phyloP scores from a whole-genome alignment of 2,888 invertebrate genomes.

The Thymelicus sylvestris region DNA sequence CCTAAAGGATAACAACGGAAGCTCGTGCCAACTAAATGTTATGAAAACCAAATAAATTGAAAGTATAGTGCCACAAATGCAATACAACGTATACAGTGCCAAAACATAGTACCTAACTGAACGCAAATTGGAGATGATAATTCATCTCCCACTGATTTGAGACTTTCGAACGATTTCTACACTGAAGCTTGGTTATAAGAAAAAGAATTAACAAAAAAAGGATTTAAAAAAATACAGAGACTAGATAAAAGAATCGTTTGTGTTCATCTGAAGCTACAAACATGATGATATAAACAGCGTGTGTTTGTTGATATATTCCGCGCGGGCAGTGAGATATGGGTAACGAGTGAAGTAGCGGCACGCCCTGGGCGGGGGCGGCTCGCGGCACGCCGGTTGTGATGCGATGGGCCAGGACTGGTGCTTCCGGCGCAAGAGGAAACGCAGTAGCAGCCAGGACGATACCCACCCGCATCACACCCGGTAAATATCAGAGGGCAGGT shows the following conservation, averaged over 20 bases:
- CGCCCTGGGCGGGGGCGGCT: constrained; percentile 82
- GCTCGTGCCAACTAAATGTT: constrained; percentile 38
- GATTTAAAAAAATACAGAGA: no score
- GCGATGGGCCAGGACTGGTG: constrained; percentile 91
- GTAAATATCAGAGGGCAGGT: constrained; percentile 54
- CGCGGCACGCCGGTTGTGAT: constrained; percentile 83
- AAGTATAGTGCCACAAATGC: constrained; percentile 13
- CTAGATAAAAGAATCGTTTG: no score
- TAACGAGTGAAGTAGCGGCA: constrained; percentile 53
- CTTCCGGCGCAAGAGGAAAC: constrained; percentile 89
- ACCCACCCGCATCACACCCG: constrained; percentile 85
- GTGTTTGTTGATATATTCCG: not conserved
- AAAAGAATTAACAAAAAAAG: no score
- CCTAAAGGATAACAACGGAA: constrained; percentile 40
- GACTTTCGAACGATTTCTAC: not conserved
- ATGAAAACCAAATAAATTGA: constrained; percentile 14
- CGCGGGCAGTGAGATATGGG: constrained; percentile 19
- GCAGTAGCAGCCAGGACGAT: constrained; percentile 87
- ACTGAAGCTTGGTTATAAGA: no score
- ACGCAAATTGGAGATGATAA: not conserved
- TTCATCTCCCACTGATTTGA: not conserved
- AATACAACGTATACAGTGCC: constrained; percentile 29
- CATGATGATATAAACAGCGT: not conserved
- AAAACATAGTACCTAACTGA: constrained; percentile 15
- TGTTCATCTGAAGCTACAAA: not conserved